Conservation (phyloP, 2,113 vertebrate genomes). For the Daubentonia madagascariensis region DNA sequence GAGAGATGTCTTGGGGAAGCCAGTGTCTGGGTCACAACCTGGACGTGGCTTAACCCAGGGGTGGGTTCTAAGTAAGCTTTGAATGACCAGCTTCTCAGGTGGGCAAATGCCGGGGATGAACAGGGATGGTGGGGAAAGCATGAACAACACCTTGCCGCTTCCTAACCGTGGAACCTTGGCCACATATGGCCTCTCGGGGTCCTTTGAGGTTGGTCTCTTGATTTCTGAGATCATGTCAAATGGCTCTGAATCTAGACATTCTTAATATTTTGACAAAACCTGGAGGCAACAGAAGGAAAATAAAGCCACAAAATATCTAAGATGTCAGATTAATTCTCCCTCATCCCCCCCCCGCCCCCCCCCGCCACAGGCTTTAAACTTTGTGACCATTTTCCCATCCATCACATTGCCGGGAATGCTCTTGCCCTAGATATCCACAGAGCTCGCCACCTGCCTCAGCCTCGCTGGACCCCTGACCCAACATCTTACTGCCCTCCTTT, state of each 20-base stretch:
- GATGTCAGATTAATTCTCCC: background rate
- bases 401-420: background rate
- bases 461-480: background rate
- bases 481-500: background rate
- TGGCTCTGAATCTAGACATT: background rate
- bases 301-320: background rate
- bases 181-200: background rate
- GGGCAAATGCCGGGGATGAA: background rate
- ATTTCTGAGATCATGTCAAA: background rate
- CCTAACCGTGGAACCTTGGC: background rate
- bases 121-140: background rate
- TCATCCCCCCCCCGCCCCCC: too few species aligned
- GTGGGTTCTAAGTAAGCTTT: background rate
- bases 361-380: too few species aligned
- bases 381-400: background rate
- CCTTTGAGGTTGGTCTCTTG: background rate
- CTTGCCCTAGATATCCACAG: background rate
- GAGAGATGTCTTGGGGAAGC: background rate
- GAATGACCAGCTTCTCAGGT: background rate
- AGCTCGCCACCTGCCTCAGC: background rate
- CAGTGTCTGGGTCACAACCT: background rate
- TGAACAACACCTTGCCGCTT: rapidly evolving
- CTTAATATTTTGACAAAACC: constrained; percentile 32
- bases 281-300: constrained; percentile 4
- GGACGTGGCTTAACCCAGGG: background rate